Evolutionary conservation across 2,113 vertebrate species (phyloP).

Genomic region (Lepisosteus osseus): DNA sequence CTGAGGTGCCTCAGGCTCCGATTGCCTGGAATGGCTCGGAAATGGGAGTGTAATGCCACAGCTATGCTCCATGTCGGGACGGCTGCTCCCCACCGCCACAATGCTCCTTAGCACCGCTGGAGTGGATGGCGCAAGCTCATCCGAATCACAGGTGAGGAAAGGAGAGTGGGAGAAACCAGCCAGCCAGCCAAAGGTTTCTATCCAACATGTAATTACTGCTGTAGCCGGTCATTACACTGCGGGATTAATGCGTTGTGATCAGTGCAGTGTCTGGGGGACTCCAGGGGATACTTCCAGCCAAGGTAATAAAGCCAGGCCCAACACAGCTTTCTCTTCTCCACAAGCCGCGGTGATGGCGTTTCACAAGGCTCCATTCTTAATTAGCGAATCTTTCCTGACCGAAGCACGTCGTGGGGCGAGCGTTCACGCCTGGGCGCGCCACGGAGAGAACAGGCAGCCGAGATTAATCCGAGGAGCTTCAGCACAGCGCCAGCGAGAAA

Average conservation of each 20-base stretch:
- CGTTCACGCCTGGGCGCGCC: conserved; percentile 41
- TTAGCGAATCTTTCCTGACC: conserved; percentile 66
- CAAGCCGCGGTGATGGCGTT: conserved; percentile 33
- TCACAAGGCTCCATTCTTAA: conserved; percentile 63
- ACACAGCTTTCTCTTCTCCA: background rate
- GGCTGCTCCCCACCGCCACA: background rate
- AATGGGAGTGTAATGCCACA: too few species aligned
- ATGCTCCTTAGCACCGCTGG: background rate
- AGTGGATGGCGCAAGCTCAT: background rate
- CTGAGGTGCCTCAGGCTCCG: background rate
- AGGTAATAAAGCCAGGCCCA: conserved; percentile 36
- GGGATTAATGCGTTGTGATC: conserved; percentile 64
- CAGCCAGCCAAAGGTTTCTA: conserved; percentile 43
- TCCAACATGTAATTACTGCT: conserved; percentile 54
- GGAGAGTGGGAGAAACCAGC: background rate
- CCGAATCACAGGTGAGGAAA: conserved; percentile 6
- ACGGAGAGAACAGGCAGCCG: conserved; percentile 6
- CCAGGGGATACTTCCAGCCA: conserved; percentile 45
- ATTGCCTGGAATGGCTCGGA: background rate
- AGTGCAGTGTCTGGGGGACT: conserved; percentile 35
- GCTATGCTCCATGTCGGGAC: too few species aligned
- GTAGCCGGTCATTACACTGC: conserved; percentile 59
- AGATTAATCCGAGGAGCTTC: conserved; percentile 46
- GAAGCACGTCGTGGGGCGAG: conserved; percentile 8
- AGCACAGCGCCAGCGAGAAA: background rate